A percentile compares a stretch with the other conserved stretches of the same genome.
Conservation (phyloP, 1,140 invertebrate species). For the Dreissena polymorpha region DNA sequence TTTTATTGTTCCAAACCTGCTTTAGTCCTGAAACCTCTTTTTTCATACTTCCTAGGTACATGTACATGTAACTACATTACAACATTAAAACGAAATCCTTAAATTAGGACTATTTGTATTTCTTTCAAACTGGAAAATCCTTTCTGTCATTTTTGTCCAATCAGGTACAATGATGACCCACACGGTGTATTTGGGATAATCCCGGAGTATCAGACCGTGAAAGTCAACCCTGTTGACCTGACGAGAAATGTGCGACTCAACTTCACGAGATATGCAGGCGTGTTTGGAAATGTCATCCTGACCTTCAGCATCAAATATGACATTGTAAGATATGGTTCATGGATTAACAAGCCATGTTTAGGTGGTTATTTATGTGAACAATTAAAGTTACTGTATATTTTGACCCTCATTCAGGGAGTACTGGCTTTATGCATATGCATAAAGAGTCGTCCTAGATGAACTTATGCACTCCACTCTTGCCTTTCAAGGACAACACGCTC, state of each 20-base stretch:
- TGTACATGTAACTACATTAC: slow-evolving; percentile 10
- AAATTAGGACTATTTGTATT: no score
- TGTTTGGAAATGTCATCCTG: slow-evolving; percentile 70
- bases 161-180: slow-evolving; percentile 76
- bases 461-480: no score
- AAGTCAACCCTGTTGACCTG: slow-evolving; percentile 67
- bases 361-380: no score
- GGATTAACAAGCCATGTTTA: no score
- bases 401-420: no score
- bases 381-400: no score
- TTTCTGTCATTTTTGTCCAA: slow-evolving; percentile 7
- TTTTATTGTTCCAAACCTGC: slow-evolving; percentile 65
- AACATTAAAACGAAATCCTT: slow-evolving; percentile 50
- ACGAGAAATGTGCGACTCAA: slow-evolving; percentile 67
- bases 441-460: no score
- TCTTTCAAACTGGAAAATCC: background rate
- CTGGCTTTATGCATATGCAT: no score
- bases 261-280: slow-evolving; percentile 71
- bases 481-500: no score
- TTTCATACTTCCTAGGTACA: no score
- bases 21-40: background rate
- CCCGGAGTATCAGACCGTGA: slow-evolving; percentile 63
- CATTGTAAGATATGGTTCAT: no score
- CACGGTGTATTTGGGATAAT: slow-evolving; percentile 75
- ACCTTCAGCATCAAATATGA: slow-evolving; percentile 71